These are phyloP conservation scores for Malacoraja senta DNA, from an alignment of 2,797 vertebrate species.

Conservation along the genomic window DNA sequence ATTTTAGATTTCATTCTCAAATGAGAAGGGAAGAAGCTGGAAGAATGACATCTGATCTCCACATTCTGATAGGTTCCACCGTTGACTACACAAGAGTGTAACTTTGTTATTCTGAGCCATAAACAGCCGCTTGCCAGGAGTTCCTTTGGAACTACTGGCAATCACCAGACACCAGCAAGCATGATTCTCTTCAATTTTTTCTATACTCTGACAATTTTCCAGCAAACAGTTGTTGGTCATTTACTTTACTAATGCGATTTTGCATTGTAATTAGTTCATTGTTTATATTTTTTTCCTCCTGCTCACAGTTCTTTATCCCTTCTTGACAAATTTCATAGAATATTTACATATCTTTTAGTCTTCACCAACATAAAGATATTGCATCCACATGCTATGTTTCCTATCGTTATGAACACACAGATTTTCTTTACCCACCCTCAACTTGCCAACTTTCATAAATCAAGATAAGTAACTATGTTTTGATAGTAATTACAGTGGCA, in stretches of 20 bases:
- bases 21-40: no score
- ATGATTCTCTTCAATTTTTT: not conserved
- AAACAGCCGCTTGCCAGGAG: no score
- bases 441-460: not conserved
- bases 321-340: no score
- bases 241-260: not conserved
- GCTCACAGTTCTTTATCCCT: not conserved
- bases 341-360: not conserved
- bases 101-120: no score
- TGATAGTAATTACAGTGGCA: no score
- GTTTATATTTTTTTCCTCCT: not conserved
- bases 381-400: not conserved
- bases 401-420: not conserved
- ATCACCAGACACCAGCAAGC: no score
- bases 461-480: no score
- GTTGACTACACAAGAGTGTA: no score
- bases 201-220: not conserved
- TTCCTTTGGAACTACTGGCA: no score
- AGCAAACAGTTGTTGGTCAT: not conserved
- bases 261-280: not conserved
- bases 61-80: no score
- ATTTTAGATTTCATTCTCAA: not conserved
- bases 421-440: not conserved
- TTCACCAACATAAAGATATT: not conserved
- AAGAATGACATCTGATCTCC: not conserved